Evolutionary conservation across 23 tunicate species (phyloP).

Genomic region (Corella eumyota): DNA sequence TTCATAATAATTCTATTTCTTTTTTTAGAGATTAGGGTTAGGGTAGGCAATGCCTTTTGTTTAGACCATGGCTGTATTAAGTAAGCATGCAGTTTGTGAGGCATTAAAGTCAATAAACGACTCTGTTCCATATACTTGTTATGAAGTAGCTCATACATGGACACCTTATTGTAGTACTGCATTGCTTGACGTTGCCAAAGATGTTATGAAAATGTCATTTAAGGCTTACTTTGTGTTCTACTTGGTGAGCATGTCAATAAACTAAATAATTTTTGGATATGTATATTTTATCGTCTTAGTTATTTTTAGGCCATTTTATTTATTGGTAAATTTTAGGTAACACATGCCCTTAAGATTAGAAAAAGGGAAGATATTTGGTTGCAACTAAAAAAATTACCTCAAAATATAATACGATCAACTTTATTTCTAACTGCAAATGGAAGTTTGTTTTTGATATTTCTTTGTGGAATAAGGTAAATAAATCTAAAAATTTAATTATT

Average conservation of each 20-base stretch:
- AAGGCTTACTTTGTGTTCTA: conserved; percentile 53
- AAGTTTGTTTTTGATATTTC: conserved; percentile 25
- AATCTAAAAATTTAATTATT: no score
- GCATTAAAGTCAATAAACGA: conserved; percentile 7
- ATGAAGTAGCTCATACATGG: conserved; percentile 83
- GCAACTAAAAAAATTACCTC: neutral
- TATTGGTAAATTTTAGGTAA: no score
- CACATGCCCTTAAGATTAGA: conserved; percentile 11
- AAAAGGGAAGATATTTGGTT: conserved; percentile 13
- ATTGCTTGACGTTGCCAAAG: conserved; percentile 7
- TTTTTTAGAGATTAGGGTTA: no score
- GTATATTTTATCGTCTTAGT: neutral
- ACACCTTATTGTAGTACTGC: conserved; percentile 25
- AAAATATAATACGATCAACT: conserved; percentile 32
- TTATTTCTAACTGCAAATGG: conserved; percentile 58
- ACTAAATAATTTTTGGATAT: no score
- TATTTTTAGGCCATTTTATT: no score
- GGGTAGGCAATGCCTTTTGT: no score
- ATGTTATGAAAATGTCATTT: conserved; percentile 34
- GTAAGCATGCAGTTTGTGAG: conserved; percentile 8
- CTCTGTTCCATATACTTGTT: conserved; percentile 50
- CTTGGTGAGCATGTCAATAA: conserved; percentile 7
- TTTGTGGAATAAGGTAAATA: conserved; percentile 52
- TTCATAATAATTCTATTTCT: no score
- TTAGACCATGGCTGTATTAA: conserved; percentile 23